Conservation (phyloP, 2,113 vertebrate genomes). For the Peromyscus californicus region DNA sequence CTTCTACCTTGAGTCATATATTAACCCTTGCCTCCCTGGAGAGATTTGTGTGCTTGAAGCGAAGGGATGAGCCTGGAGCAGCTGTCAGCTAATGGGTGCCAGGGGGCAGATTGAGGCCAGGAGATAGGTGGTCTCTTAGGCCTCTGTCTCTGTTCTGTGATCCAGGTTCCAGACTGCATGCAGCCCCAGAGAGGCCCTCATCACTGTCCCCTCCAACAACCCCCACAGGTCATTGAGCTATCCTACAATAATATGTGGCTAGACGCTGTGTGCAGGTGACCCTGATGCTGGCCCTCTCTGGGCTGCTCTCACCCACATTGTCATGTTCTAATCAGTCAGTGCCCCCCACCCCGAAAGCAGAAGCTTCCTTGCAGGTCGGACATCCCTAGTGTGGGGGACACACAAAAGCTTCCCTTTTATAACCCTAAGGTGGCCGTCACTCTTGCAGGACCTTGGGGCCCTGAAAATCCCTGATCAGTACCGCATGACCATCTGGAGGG, state of each 20-base stretch:
- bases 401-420: too few species aligned
- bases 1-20: neutral
- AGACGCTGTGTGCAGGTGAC: rapidly evolving
- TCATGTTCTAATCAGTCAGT: neutral
- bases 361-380: neutral
- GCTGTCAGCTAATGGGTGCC: neutral
- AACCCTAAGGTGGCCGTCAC: rapidly evolving
- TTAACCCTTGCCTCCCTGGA: constrained; percentile 22
- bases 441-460: constrained; percentile 93
- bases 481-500: constrained; percentile 95
- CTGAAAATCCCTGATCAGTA: constrained; percentile 99
- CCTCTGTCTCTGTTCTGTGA: neutral
- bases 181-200: too few species aligned
- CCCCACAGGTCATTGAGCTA: neutral
- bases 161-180: neutral
- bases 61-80: too few species aligned
- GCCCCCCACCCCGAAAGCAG: rapidly evolving
- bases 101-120: too few species aligned
- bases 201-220: neutral
- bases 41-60: neutral
- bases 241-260: neutral
- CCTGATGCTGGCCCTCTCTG: neutral
- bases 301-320: neutral
- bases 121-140: neutral
- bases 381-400: neutral